Evolutionary conservation across 2,888 invertebrate genomes (phyloP).

Genomic region (Phlogophora meticulosa): DNA sequence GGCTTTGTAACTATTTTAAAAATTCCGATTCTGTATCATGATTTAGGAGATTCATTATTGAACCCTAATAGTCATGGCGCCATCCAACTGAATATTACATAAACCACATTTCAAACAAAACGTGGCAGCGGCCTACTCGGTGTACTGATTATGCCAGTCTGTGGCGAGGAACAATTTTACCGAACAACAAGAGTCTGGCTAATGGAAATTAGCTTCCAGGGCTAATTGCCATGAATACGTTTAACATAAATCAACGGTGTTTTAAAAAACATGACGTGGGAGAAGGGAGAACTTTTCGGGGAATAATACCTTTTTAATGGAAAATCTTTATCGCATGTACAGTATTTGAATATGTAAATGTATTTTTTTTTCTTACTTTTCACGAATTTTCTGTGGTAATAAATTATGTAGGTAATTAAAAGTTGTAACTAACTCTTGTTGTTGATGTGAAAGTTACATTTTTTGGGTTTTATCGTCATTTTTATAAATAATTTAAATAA

Average conservation of each 20-base stretch:
- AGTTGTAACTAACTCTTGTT: constrained; percentile 25
- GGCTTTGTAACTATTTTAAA: too few species aligned
- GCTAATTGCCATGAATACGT: constrained; percentile 81
- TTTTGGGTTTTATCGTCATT: neutral
- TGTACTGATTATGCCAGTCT: constrained; percentile 54
- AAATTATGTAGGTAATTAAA: constrained; percentile 44
- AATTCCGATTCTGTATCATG: too few species aligned
- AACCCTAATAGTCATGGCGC: neutral
- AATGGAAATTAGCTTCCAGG: constrained; percentile 79
- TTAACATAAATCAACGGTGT: constrained; percentile 79
- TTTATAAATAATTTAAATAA: constrained; percentile 2
- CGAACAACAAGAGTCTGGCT: constrained; percentile 73
- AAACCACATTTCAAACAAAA: constrained; percentile 12
- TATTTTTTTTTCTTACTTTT: constrained; percentile 46
- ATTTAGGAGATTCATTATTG: neutral
- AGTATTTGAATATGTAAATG: constrained; percentile 64
- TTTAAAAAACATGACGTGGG: constrained; percentile 78
- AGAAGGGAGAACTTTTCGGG: constrained; percentile 57
- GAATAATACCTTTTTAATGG: constrained; percentile 66
- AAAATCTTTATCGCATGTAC: constrained; percentile 60
- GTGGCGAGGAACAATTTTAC: constrained; percentile 66
- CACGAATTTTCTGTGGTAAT: constrained; percentile 36
- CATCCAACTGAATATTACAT: neutral
- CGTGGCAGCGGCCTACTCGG: constrained; percentile 25
- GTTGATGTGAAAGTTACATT: constrained; percentile 15